These are phyloP conservation scores for Subacronicta megacephala DNA, from an alignment of 2,888 invertebrate genomes.

Conservation along the genomic window DNA sequence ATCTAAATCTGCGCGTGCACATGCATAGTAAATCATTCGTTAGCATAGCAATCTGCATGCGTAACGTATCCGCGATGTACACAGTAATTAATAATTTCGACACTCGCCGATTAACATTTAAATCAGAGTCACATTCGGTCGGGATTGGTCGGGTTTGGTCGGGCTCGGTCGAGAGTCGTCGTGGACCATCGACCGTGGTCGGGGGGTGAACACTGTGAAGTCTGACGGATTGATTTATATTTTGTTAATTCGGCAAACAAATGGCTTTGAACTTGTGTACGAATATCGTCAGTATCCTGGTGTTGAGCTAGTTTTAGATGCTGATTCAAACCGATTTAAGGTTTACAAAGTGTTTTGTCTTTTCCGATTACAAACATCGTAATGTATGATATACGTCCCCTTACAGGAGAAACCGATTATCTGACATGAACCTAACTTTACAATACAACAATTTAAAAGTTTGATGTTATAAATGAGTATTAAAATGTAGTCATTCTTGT, in stretches of 20 bases:
- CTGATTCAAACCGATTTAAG: slow-evolving; percentile 17
- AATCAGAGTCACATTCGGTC: slow-evolving; percentile 70
- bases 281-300: slow-evolving; percentile 35
- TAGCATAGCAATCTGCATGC: slow-evolving; percentile 88
- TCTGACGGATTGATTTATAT: slow-evolving; percentile 59
- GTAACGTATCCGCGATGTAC: slow-evolving; percentile 78
- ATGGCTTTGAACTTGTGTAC: slow-evolving; percentile 34
- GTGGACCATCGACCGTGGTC: slow-evolving; percentile 58
- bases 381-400: slow-evolving; percentile 36
- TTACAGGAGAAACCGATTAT: no score
- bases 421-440: no score
- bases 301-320: slow-evolving; percentile 19
- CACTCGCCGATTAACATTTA: slow-evolving; percentile 87
- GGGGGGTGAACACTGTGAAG: slow-evolving; percentile 50
- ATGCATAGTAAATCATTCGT: slow-evolving; percentile 88
- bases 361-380: slow-evolving; percentile 24
- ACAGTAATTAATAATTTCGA: slow-evolving; percentile 88
- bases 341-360: no score
- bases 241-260: slow-evolving; percentile 50
- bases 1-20: slow-evolving; percentile 69
- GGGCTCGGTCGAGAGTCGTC: slow-evolving; percentile 54
- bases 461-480: no score
- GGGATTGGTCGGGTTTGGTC: slow-evolving; percentile 68
- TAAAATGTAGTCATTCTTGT: no score
- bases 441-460: no score